Conservation (phyloP, 2,888 invertebrate genomes). For the Thumatha senex region DNA sequence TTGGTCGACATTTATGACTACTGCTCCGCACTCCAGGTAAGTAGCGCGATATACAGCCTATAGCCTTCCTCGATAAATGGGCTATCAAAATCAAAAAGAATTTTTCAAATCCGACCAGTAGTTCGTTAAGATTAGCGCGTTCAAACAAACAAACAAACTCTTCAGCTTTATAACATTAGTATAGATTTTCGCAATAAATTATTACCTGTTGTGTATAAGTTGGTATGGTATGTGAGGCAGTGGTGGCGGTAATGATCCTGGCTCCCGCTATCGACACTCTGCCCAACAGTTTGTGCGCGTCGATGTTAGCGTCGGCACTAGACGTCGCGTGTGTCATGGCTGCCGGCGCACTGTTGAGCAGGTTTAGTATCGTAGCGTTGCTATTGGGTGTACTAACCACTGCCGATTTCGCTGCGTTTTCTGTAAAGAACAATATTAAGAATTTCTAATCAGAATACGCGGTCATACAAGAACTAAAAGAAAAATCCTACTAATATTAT, state of each 20-base stretch:
- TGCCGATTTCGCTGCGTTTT: conserved; percentile 73
- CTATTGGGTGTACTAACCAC: conserved; percentile 79
- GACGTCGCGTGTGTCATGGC: conserved; percentile 85
- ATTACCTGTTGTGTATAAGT: conserved; percentile 71
- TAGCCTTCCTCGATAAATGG: no score
- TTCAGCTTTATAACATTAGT: no score
- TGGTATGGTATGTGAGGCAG: conserved; percentile 63
- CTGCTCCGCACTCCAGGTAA: no score
- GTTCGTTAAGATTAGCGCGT: no score
- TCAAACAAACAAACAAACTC: no score
- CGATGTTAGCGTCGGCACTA: conserved; percentile 39
- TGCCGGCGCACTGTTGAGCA: conserved; percentile 90
- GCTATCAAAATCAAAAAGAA: no score
- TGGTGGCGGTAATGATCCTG: conserved; percentile 63
- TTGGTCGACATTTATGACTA: no score
- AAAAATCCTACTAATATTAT: no score
- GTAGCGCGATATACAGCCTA: no score
- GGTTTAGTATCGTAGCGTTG: conserved; percentile 90
- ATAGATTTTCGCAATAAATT: not conserved
- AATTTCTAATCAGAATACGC: no score
- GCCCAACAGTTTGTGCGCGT: conserved; percentile 73
- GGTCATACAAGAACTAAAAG: no score
- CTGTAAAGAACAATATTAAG: not conserved
- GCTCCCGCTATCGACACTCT: conserved; percentile 83
- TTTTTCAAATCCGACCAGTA: no score